Conservation (phyloP, 2,797 vertebrate genomes). For the Tragelaphus eurycerus region DNA sequence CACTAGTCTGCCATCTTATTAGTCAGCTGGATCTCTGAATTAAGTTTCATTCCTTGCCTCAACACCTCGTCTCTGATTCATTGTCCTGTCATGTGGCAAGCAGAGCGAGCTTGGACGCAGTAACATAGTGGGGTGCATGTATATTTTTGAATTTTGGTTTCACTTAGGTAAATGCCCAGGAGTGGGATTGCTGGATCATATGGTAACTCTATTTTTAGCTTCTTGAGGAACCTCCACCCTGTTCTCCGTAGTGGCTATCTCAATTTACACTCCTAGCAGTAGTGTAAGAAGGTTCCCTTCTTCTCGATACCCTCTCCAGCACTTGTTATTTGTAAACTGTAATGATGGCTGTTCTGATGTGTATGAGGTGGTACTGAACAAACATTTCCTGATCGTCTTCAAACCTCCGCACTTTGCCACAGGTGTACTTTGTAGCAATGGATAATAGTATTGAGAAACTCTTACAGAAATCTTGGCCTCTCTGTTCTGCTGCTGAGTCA, state of each 20-base stretch:
- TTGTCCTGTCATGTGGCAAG: neutral
- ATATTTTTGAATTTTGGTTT: neutral
- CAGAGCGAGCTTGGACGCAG: neutral
- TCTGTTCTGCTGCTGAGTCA: neutral
- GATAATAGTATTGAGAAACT: neutral
- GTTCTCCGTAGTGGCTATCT: neutral
- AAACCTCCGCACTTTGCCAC: neutral
- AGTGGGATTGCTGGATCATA: neutral
- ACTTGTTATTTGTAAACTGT: neutral
- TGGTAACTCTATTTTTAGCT: neutral
- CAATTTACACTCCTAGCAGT: neutral
- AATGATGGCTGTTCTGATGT: neutral
- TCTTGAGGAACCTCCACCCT: neutral
- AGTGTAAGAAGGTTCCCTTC: neutral
- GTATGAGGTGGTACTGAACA: neutral
- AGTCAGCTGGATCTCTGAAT: neutral
- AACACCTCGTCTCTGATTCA: neutral
- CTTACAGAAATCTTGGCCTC: neutral
- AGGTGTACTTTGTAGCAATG: neutral
- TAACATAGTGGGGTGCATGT: neutral
- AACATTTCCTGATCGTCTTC: neutral
- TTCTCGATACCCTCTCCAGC: neutral
- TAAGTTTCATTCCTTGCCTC: neutral
- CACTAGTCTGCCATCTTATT: neutral
- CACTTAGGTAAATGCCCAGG: neutral